Base-by-base conservation (phyloP, 2,797 vertebrate genomes). In the Bradypodion pumilum region DNA sequence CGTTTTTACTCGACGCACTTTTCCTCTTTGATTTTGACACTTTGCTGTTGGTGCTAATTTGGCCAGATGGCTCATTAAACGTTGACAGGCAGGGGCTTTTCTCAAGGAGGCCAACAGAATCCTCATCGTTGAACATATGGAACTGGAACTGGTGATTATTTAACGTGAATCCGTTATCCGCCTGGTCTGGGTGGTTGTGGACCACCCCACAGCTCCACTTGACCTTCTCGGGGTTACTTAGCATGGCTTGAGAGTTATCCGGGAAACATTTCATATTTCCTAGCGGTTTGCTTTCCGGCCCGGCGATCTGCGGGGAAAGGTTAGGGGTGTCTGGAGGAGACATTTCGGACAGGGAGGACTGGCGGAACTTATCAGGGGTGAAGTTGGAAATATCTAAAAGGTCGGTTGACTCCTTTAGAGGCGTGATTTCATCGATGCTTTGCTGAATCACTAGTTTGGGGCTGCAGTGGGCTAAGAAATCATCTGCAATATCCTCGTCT, bases 351-450 rank as follows among this genome's bases (percentile, higher is more conserved):
- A 99, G 96, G 59, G 98, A 99, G 5, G 98, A 98, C 94, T 99
- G 98, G 93, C 98, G 97, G 95, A 99, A 99, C 94, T 99, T 99
- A 96, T 99, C 99, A 62, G 99, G 99, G 81, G 99, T 99, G 93
- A 99, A 99, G 96, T 99, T 99, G 84, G 99, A 99, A 94, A 99
- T 99, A 94, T 99, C 99, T 93, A 99, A 97, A 93, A 99, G 97
- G 95, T 99, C 99, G 74, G 97, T 97, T 89, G 99, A 99, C 95
- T 99, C 99, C 93, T 99, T 98, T 91, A 99, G 89, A 77, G 99
- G 99, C 77, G 97, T 97, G 92, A 99, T 98, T 95, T 98, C 97
- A 80, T 99, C 98, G 94, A 98, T 97, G 95, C 98, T 99, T 94
- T 99, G 98, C 95, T 99, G 99, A 96, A 99, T 98, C 95, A 99